These are phyloP conservation scores for Molanna angustata DNA, from an alignment of 2,888 invertebrate genomes.

Conservation along the genomic window DNA sequence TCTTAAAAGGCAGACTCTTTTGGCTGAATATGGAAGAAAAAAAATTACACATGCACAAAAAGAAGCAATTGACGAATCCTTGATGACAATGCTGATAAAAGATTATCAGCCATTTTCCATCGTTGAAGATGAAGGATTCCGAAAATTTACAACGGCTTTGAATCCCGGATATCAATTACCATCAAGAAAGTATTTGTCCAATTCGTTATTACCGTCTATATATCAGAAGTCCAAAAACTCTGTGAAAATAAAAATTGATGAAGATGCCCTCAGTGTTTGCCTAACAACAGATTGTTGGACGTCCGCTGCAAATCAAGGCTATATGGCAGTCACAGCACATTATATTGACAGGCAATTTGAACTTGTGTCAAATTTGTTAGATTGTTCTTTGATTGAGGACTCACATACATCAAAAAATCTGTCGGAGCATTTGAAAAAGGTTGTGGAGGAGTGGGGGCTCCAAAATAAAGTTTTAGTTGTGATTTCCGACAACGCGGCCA, in stretches of 20 bases:
- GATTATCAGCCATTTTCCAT: constrained; percentile 4
- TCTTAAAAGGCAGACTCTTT: constrained; percentile 2
- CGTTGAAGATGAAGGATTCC: neutral
- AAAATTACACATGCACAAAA: neutral
- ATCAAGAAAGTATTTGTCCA: constrained; percentile 5
- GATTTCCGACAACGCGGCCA: constrained; percentile 1
- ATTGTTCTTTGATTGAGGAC: neutral
- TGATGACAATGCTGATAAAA: constrained; percentile 1
- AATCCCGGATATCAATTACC: constrained; percentile 1
- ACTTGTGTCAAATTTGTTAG: neutral
- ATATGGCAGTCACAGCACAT: constrained; percentile 1
- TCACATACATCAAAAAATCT: neutral
- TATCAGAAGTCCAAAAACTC: neutral
- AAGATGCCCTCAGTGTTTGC: neutral
- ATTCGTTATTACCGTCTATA: neutral
- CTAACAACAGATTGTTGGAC: constrained; percentile 4
- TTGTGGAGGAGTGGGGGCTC: constrained; percentile 1
- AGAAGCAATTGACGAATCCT: neutral
- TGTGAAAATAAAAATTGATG: neutral
- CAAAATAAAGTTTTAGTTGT: neutral
- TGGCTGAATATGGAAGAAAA: constrained; percentile 1
- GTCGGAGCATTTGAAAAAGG: neutral
- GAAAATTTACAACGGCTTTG: neutral
- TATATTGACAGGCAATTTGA: neutral
- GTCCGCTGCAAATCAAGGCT: neutral